phyloP scores from a whole-genome alignment of 2,113 vertebrate species.

The Triplophysa dalaica region DNA sequence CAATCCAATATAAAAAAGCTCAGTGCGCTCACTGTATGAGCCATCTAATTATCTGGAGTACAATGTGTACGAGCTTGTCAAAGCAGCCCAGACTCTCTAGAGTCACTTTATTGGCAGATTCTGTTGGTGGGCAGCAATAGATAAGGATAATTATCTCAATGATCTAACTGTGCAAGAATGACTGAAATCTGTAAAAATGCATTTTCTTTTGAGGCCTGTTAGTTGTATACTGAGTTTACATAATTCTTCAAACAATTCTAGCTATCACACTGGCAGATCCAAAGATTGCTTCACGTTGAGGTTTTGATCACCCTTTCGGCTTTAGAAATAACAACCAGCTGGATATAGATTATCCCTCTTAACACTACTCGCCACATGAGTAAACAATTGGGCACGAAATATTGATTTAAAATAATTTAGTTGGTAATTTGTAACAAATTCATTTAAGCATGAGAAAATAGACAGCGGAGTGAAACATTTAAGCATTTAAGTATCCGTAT shows the following conservation, averaged over 20 bases:
- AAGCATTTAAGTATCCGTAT: too few relatives aligned
- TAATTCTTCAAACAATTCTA: slow-evolving; percentile 25
- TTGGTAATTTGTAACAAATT: too few relatives aligned
- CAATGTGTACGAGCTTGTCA: not conserved
- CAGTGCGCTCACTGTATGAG: not conserved
- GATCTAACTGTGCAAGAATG: slow-evolving; percentile 25
- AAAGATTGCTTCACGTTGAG: not conserved
- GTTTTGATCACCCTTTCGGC: too few relatives aligned
- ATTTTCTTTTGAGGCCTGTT: slow-evolving; percentile 31
- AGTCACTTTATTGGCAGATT: slow-evolving; percentile 22
- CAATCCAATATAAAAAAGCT: not conserved
- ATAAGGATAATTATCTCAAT: slow-evolving; percentile 21
- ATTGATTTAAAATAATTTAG: too few relatives aligned
- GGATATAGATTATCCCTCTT: too few relatives aligned
- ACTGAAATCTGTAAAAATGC: slow-evolving; percentile 40
- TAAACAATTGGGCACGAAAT: too few relatives aligned
- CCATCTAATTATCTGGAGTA: not conserved
- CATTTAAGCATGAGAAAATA: too few relatives aligned
- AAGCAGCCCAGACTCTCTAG: not conserved
- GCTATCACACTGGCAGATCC: not conserved
- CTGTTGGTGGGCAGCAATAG: slow-evolving; percentile 29
- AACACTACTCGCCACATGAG: too few relatives aligned
- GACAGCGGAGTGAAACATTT: too few relatives aligned
- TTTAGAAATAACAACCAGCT: too few relatives aligned
- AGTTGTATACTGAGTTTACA: slow-evolving; percentile 24